Conservation (phyloP, 2,113 vertebrate species). For the Rhinogobius similis region DNA sequence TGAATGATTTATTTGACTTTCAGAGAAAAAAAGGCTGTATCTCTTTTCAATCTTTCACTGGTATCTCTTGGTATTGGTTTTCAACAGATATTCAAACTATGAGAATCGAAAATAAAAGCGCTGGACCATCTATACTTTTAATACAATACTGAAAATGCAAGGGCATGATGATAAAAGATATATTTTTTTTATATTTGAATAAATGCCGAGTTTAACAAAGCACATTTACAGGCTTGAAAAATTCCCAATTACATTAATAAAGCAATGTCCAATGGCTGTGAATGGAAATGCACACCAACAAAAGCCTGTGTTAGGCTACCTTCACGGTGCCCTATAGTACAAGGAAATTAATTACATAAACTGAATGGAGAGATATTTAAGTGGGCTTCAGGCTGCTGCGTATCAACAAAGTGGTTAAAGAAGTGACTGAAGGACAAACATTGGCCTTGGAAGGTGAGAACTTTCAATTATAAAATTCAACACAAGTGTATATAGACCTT, state of each 20-base stretch:
- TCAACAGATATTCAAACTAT: background rate
- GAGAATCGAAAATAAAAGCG: background rate
- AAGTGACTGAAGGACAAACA: conserved; percentile 46
- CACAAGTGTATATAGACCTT: conserved; percentile 28
- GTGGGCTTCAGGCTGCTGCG: conserved; percentile 32
- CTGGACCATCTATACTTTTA: background rate
- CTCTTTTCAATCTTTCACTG: too few relatives aligned
- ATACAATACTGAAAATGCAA: background rate
- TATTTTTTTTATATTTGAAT: background rate
- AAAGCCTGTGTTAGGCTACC: conserved; percentile 26
- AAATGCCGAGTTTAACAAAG: background rate
- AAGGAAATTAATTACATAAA: conserved; percentile 58
- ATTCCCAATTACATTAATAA: too few relatives aligned
- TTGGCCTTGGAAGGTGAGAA: conserved; percentile 46
- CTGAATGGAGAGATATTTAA: conserved; percentile 57
- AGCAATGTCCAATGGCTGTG: background rate
- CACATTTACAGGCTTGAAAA: too few relatives aligned
- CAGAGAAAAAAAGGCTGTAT: too few relatives aligned
- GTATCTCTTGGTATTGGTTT: too few relatives aligned
- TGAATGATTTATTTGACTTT: too few relatives aligned
- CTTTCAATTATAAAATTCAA: conserved; percentile 42
- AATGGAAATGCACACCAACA: conserved; percentile 39
- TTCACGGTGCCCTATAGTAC: conserved; percentile 28
- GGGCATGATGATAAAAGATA: background rate
- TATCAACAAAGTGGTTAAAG: conserved; percentile 26